Conservation (phyloP, 2,888 invertebrate species). For the Pseudanteris insignis region DNA sequence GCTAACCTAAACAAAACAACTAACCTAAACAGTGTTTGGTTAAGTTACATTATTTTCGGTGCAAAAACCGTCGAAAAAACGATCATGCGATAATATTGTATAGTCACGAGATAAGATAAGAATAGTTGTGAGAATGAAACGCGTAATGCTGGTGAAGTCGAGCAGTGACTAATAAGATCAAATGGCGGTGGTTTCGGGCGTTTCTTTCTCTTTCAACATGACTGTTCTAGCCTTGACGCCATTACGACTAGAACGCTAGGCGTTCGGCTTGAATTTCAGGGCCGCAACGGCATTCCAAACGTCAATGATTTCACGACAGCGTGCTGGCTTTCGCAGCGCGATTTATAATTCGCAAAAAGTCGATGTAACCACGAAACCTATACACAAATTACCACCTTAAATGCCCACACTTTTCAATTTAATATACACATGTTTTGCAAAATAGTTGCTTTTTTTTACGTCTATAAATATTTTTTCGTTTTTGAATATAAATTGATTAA, state of each 20-base stretch:
- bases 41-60: too few species aligned
- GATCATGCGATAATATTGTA: too few species aligned
- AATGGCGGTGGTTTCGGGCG: conserved; percentile 43
- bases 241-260: conserved; percentile 45
- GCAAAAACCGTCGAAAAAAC: too few species aligned
- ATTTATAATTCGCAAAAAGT: neutral
- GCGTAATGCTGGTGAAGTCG: conserved; percentile 21
- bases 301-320: conserved; percentile 38
- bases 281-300: conserved; percentile 44
- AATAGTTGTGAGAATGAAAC: too few species aligned
- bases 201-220: conserved; percentile 46
- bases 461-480: too few species aligned
- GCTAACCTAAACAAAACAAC: too few species aligned
- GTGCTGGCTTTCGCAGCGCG: conserved; percentile 38
- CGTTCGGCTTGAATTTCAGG: conserved; percentile 44
- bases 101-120: too few species aligned
- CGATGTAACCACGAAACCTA: conserved; percentile 6
- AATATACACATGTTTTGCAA: too few species aligned
- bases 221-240: conserved; percentile 47
- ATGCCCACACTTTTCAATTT: too few species aligned
- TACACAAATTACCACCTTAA: conserved; percentile 6
- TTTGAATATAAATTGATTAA: too few species aligned
- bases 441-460: too few species aligned
- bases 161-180: conserved; percentile 31
- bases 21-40: too few species aligned